Base-by-base conservation (phyloP, 2,888 invertebrate genomes). In the Epirrhoe alternata region DNA sequence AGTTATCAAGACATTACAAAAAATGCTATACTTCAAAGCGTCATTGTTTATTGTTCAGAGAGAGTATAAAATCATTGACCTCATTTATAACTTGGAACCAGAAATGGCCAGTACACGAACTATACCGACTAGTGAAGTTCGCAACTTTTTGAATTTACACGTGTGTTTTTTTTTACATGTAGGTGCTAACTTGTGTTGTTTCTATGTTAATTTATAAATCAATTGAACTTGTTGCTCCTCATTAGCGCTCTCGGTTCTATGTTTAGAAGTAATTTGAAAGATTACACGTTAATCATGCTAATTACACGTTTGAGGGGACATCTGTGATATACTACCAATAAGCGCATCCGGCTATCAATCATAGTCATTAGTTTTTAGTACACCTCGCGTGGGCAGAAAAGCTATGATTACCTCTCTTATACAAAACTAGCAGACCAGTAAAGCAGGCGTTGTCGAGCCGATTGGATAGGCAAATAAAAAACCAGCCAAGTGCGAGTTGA, bases 391-490 rank as follows among this genome's bases (percentile, higher is more conserved):
- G 12, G n/a, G 42, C 42, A 12, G 7, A 42, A 42, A n/a, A 16
- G 14, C 17, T 17, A 51, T n/a, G 16, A 10, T 52, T 45, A 60
- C 31, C 31, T 30, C 52, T 42, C 52, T 52, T n/a, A 42, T n/a
- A n/a, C n/a, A n/a, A n/a, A n/a, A n/a, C n/a, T n/a, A n/a, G n/a
- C n/a, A n/a, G n/a, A n/a, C n/a, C n/a, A n/a, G n/a, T n/a, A n/a
- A n/a, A n/a, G n/a, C n/a, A n/a, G n/a, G n/a, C n/a, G n/a, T n/a
- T n/a, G n/a, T n/a, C n/a, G n/a, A n/a, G n/a, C n/a, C n/a, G n/a
- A n/a, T n/a, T n/a, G n/a, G n/a, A n/a, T n/a, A n/a, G n/a, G n/a
- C n/a, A n/a, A n/a, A n/a, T n/a, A n/a, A n/a, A n/a, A n/a, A n/a
- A n/a, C n/a, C n/a, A n/a, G n/a, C n/a, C n/a, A n/a, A n/a, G n/a